Percentiles rank a stretch among this genome's conserved stretches.
Evolutionary conservation across 2,113 vertebrate genomes (phyloP).

Genomic region (Istiophorus platypterus): DNA sequence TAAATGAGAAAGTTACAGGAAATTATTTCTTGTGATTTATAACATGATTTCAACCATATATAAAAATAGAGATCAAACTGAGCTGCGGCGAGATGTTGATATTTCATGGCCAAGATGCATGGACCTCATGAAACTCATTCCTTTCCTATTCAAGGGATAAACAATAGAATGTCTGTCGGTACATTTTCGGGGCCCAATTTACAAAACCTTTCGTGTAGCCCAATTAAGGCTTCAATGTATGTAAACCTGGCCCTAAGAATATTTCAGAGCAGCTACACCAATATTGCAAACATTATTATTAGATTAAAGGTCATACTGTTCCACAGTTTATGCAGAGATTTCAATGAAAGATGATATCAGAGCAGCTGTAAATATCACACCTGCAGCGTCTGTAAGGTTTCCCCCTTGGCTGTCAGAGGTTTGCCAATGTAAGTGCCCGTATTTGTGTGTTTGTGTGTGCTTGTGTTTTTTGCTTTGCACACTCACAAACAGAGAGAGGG

Average conservation of each 20-base stretch:
- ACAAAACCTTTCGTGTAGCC: background rate
- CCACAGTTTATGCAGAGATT: background rate
- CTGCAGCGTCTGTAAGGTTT: constrained; percentile 37
- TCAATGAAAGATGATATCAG: constrained; percentile 7
- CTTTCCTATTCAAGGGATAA: background rate
- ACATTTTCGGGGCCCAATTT: background rate
- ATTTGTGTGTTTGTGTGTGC: background rate
- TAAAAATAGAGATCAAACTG: background rate
- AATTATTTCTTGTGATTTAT: background rate
- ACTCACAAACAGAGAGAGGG: background rate
- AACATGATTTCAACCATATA: no score
- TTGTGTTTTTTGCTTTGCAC: constrained; percentile 41
- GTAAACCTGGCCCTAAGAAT: background rate
- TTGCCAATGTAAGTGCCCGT: constrained; percentile 17
- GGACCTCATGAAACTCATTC: background rate
- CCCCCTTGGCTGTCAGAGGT: constrained; percentile 36
- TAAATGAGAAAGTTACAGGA: no score
- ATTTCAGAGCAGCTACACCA: background rate
- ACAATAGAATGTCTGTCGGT: background rate
- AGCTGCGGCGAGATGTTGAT: background rate
- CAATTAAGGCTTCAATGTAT: background rate
- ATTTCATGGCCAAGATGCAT: background rate
- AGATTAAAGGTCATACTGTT: constrained; percentile 18
- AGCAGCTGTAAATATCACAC: constrained; percentile 61
- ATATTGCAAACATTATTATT: background rate